Base-by-base conservation (phyloP, 2,888 invertebrate genomes). In the Teinopalpus imperialis region DNA sequence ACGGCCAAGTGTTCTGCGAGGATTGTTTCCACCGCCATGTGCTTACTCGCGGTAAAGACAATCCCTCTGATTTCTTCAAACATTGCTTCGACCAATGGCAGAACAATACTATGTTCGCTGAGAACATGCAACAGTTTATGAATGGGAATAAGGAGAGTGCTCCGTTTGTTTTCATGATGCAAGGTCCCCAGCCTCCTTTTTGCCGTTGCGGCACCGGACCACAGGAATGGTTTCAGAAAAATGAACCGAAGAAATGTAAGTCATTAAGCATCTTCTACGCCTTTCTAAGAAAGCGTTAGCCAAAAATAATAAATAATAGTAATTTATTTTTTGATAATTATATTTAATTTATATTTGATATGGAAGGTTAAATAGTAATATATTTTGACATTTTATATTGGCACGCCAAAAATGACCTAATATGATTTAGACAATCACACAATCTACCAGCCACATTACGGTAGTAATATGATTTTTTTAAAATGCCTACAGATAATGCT, bases 1-100 rank as follows among this genome's bases (percentile, higher is more conserved):
- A 83, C 54, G 87, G 87, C 1, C 86, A 86, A 57, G 78, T 85
- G 1, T 87, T 87, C 52, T 87, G 87, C 43, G 86, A 86, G 41
- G 75, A 78, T 0, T 87, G 87, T 54, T 87, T 87, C 57, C 61
- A 85, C 21, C 67, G 69, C 21, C 74, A 79, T 48, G 73, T 87
- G 1, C 46, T 87, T 4, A 75, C 61, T 31, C 73, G 71, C 3
- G 75, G 59, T 35, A 66, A 66, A 36, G 82, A 86, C 43, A 81
- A 78, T 43, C 78, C 85, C 0, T 61, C 74, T 0, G 85, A 83
- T n/a, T 86, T 87, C 54, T 86, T 82, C 54, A 78, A 70, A 58
- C 69, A 57, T 43, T 87, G 86, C 58, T 83, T 83, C 43, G 83
- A 85, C 5, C 80, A 81, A 39, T 86, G 83, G 83, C 81, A 85